Evolutionary conservation across 2,113 vertebrate genomes (phyloP).

Genomic region (Heterocephalus glaber): DNA sequence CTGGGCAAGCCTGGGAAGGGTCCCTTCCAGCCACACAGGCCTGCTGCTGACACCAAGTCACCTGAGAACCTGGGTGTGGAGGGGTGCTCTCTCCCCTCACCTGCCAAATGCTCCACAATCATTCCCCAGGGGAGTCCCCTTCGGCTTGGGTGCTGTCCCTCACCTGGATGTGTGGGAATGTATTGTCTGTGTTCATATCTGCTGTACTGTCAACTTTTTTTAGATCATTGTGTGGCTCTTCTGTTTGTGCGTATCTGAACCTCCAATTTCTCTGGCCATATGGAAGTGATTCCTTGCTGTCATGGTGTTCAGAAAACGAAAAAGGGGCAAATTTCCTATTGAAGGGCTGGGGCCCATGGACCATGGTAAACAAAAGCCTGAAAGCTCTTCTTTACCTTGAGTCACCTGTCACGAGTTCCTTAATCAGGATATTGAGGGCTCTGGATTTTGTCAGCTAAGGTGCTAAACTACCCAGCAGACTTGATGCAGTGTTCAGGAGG

Average conservation of each 20-base stretch:
- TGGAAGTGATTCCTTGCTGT: neutral
- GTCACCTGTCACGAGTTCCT: neutral
- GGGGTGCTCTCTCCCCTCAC: neutral
- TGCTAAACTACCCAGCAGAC: neutral
- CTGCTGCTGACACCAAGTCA: neutral
- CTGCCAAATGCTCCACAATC: neutral
- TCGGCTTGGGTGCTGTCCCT: neutral
- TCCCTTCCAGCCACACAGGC: neutral
- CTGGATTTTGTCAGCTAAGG: neutral
- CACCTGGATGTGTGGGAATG: neutral
- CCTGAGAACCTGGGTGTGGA: neutral
- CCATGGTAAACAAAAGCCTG: slow-evolving; percentile 90
- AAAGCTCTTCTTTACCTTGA: slow-evolving; percentile 86
- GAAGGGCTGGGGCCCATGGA: slow-evolving; percentile 97
- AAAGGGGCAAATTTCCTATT: slow-evolving; percentile 94
- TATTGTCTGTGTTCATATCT: neutral
- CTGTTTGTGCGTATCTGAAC: neutral
- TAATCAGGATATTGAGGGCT: neutral
- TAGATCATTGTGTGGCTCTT: neutral
- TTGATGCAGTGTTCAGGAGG: neutral
- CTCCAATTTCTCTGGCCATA: neutral
- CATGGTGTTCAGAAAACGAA: slow-evolving; percentile 87
- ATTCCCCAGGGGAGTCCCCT: neutral
- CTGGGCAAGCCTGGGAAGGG: neutral
- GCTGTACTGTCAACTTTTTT: neutral